Evolutionary conservation across 2,797 vertebrate genomes (phyloP), one percentile per base, ranked within the genome.

Genomic region (Xerus rutilus): DNA sequence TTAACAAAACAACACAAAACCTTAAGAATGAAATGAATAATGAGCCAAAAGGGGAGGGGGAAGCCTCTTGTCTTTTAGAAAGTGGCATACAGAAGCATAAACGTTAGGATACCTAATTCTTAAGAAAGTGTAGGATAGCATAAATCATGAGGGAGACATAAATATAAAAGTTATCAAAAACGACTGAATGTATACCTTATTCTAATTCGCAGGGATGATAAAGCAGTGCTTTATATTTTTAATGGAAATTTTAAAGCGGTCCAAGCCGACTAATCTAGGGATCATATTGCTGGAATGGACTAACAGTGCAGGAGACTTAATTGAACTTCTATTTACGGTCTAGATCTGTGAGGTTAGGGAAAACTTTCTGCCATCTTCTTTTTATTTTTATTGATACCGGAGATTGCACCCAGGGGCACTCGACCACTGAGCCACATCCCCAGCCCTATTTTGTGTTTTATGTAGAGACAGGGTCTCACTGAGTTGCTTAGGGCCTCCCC

Each of bases 221-320:
- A 90, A 73, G 45, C 28, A 43, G 65, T 54, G 13, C 47, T 67
- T 89, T 78, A 49, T 13, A 57, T 69, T 92, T 84, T 94, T 81
- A 78, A 64, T 79, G 64, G 32, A 73, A 92, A 76, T 45, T 32
- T 52, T 88, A 77, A 89, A 82, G 74, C 86, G 64, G 49, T 70
- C n/a, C 78, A 77, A 67, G 13, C 57, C 49, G 79, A 7, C 82
- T 92, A 67, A 76, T 69, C 39, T 69, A 39, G 15, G 35, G 17
- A 65, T 94, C 77, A 87, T 67, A 39, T 39, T 79, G 6, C 62
- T 35, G 43, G 30, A 43, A 47, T 6, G 91, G 59, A 21, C 7
- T 73, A 39, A 79, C 3, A 32, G 9, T 10, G 11, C 14, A 64
- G 49, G 35, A 85, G 62, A 88, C 23, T 9, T 54, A 30, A n/a